Evolutionary conservation across 2,113 vertebrate species (phyloP).

Genomic region (Petrocephalus zakoni): DNA sequence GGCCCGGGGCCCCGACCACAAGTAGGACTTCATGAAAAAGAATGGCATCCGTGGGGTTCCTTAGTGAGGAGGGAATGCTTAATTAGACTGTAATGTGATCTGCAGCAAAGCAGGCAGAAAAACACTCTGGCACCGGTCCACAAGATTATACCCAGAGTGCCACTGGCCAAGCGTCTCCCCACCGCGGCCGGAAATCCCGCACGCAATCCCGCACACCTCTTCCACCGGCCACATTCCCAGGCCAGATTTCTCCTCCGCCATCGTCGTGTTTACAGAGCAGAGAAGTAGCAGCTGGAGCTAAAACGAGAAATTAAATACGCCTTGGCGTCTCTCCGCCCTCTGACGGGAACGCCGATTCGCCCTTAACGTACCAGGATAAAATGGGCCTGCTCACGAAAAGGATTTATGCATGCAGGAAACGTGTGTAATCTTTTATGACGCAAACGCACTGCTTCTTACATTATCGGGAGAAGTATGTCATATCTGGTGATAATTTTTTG

Average conservation of each 20-base stretch:
- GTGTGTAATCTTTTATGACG: not conserved
- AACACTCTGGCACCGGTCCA: conserved; percentile 67
- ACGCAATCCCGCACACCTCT: conserved; percentile 48
- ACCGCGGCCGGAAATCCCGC: conserved; percentile 47
- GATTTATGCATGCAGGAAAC: not conserved
- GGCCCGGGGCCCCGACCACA: conserved; percentile 65
- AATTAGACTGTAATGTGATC: conserved; percentile 77
- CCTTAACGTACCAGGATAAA: not conserved
- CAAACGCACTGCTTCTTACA: not conserved
- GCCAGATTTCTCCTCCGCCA: conserved; percentile 46
- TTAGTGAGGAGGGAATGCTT: conserved; percentile 65
- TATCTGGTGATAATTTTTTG: not conserved
- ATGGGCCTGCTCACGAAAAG: not conserved
- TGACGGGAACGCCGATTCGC: not conserved
- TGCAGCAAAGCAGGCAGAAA: conserved; percentile 72
- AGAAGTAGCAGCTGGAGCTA: not conserved
- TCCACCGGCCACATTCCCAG: conserved; percentile 56
- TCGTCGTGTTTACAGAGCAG: conserved; percentile 50
- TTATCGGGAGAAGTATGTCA: not conserved
- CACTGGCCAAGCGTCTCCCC: not conserved
- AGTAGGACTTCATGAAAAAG: conserved; percentile 61
- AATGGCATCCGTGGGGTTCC: conserved; percentile 64
- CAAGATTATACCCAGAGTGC: conserved; percentile 49
- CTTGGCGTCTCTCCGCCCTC: not conserved
- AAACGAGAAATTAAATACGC: not conserved